These are phyloP conservation scores for Electrophaes corylata DNA, from an alignment of 2,888 invertebrate species.

Conservation along the genomic window DNA sequence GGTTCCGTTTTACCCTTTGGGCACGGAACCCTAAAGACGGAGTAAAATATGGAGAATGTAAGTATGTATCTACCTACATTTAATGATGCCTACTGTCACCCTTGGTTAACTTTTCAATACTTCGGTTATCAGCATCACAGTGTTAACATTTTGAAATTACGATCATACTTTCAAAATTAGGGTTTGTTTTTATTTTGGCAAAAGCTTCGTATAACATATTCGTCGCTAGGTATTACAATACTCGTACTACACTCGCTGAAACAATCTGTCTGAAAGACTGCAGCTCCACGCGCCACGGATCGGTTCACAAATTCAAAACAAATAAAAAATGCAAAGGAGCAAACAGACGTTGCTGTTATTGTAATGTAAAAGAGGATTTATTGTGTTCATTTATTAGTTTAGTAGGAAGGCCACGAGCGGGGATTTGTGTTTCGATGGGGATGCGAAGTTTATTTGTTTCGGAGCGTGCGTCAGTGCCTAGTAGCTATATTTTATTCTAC, in stretches of 20 bases:
- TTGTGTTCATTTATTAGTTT: constrained; percentile 77
- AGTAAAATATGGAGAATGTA: too few relatives aligned
- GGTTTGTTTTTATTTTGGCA: neutral
- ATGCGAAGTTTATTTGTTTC: constrained; percentile 71
- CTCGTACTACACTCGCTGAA: constrained; percentile 7
- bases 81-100: too few relatives aligned
- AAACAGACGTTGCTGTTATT: constrained; percentile 63
- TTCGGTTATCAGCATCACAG: too few relatives aligned
- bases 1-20: too few relatives aligned
- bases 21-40: too few relatives aligned
- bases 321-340: constrained; percentile 49
- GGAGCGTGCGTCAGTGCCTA: constrained; percentile 56
- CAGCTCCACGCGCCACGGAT: constrained; percentile 28
- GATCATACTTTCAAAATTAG: too few relatives aligned
- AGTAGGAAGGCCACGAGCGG: constrained; percentile 68
- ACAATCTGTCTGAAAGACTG: constrained; percentile 24
- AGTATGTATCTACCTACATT: neutral
- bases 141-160: too few relatives aligned
- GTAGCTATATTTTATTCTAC: constrained; percentile 22
- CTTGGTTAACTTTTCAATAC: too few relatives aligned
- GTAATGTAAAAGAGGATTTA: constrained; percentile 68
- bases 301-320: constrained; percentile 39
- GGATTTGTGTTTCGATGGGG: constrained; percentile 71
- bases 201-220: neutral
- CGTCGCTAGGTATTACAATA: constrained; percentile 2